Conservation (phyloP, 2,797 vertebrate genomes). For the Syngnathus rostellatus region DNA sequence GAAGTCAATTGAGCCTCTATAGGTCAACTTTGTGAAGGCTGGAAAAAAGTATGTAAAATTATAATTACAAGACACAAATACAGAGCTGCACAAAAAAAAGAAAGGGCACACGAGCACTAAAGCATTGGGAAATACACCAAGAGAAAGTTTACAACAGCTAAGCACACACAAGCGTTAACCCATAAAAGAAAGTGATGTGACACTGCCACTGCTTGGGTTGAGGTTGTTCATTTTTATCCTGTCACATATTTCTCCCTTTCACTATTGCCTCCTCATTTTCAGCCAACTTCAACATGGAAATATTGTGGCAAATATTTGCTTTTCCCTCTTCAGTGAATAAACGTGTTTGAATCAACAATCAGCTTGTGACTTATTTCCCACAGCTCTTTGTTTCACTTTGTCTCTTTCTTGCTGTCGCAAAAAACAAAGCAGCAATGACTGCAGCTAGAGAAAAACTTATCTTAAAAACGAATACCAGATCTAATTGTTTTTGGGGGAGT, state of each 20-base stretch:
- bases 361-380: background rate
- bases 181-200: conserved; percentile 20
- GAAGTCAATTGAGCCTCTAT: conserved; percentile 52
- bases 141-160: conserved; percentile 11
- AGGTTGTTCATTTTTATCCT: conserved; percentile 17
- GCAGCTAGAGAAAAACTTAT: background rate
- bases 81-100: conserved; percentile 51
- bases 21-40: conserved; percentile 52
- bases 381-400: background rate
- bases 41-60: conserved; percentile 40
- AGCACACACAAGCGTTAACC: conserved; percentile 12
- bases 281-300: conserved; percentile 13
- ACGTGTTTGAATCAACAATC: background rate
- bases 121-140: conserved; percentile 13
- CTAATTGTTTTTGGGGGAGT: conserved; percentile 20
- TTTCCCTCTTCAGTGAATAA: background rate
- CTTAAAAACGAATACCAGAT: conserved; percentile 8
- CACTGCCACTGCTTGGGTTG: conserved; percentile 7
- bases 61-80: conserved; percentile 29
- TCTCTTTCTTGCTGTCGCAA: conserved; percentile 5
- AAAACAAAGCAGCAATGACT: background rate
- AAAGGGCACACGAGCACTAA: conserved; percentile 35
- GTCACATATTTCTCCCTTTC: conserved; percentile 21
- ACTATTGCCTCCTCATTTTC: conserved; percentile 7
- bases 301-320: conserved; percentile 1